Conservation (phyloP, 2,113 vertebrate genomes). For the Pedetes capensis region DNA sequence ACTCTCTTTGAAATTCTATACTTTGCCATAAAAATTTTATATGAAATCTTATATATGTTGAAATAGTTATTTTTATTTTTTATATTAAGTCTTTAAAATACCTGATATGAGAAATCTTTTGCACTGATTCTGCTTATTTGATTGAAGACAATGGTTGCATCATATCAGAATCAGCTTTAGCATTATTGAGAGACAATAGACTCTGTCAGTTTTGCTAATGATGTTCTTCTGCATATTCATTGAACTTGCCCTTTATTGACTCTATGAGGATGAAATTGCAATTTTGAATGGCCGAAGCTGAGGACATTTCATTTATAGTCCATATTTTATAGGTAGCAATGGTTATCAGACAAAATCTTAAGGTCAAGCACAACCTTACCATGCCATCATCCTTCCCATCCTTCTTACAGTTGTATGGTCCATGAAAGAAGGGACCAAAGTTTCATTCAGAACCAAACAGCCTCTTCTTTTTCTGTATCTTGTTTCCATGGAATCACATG, state of each 20-base stretch:
- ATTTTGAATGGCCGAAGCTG: not conserved
- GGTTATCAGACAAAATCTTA: too few relatives aligned
- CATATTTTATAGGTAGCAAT: not conserved
- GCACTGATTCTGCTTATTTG: not conserved
- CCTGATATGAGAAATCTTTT: not conserved
- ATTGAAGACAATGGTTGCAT: not conserved
- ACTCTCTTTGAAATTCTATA: not conserved
- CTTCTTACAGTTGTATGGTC: not conserved
- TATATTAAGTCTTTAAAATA: not conserved
- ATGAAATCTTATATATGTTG: not conserved
- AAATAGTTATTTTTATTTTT: not conserved
- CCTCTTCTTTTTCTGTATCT: not conserved
- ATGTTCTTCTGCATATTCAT: not conserved
- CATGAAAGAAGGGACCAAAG: not conserved
- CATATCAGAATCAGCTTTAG: not conserved
- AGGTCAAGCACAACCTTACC: not conserved
- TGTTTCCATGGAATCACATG: not conserved
- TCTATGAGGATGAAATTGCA: not conserved
- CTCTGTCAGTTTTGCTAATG: not conserved
- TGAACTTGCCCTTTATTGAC: rapidly evolving
- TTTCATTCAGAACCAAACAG: not conserved
- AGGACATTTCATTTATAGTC: too few relatives aligned
- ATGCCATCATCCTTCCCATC: not conserved
- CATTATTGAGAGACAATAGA: not conserved
- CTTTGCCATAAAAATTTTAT: not conserved